A percentile compares a stretch with the other conserved stretches of the same genome.
phyloP scores from a whole-genome alignment of 2,797 vertebrate species.

The Cheirogaleus major region DNA sequence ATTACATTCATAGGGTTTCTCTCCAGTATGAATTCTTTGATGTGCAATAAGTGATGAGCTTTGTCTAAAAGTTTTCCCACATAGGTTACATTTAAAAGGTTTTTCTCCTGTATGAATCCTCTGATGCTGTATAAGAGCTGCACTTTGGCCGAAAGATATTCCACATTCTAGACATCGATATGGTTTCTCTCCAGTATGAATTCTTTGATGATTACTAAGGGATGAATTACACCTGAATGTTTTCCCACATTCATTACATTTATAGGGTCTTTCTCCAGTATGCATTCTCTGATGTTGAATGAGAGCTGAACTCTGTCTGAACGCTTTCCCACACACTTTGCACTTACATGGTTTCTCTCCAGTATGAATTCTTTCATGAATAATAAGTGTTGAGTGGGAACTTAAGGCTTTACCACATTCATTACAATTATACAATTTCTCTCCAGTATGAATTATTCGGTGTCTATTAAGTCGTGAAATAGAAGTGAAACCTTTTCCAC shows the following conservation, averaged over 20 bases:
- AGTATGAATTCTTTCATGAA: conserved; percentile 88
- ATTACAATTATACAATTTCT: conserved; percentile 85
- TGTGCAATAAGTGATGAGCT: conserved; percentile 65
- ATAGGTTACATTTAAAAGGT: conserved; percentile 64
- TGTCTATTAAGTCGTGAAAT: conserved; percentile 75
- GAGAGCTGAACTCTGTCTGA: conserved; percentile 77
- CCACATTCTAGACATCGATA: conserved; percentile 59
- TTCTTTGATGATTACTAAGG: conserved; percentile 77
- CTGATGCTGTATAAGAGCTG: conserved; percentile 61
- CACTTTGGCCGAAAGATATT: conserved; percentile 65
- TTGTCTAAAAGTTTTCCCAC: conserved; percentile 66
- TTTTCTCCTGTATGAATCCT: conserved; percentile 70
- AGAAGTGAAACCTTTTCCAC: conserved; percentile 76
- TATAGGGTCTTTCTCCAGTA: conserved; percentile 73
- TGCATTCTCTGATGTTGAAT: conserved; percentile 78
- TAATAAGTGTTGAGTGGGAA: conserved; percentile 72
- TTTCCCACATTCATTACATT: conserved; percentile 76
- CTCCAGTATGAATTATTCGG: conserved; percentile 76
- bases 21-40: conserved; percentile 65
- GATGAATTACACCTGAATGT: conserved; percentile 75
- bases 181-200: conserved; percentile 76
- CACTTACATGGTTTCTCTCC: conserved; percentile 81
- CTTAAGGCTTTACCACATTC: conserved; percentile 82
- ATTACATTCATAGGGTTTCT: conserved; percentile 65
- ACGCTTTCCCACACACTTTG: conserved; percentile 79